Percentiles rank a stretch among this genome's conserved stretches.
Conservation (phyloP, 1,140 invertebrate species). For the Lepidostoma basale region DNA sequence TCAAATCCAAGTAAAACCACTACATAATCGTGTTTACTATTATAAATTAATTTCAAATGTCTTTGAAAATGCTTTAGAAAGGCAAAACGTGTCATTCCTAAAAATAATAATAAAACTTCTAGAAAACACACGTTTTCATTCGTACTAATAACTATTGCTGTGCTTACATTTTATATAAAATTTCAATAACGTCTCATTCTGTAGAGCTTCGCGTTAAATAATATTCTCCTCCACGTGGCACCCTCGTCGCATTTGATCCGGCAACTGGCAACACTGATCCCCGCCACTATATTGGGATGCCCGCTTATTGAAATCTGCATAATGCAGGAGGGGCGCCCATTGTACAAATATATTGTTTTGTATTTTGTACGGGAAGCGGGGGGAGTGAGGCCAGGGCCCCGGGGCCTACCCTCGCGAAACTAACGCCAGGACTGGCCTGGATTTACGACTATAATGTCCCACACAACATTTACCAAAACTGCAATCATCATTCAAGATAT, state of each 20-base stretch:
- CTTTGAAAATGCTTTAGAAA: no score
- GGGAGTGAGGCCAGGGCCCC: slow-evolving; percentile 28
- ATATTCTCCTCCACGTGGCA: background rate
- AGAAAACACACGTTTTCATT: no score
- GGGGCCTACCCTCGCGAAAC: slow-evolving; percentile 5
- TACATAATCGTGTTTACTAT: no score
- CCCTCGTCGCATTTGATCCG: slow-evolving; percentile 13
- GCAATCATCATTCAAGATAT: slow-evolving; percentile 20
- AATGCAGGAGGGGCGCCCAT: slow-evolving; percentile 35
- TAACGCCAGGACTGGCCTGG: background rate
- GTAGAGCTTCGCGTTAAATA: slow-evolving; percentile 15
- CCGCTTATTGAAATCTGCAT: slow-evolving; percentile 38
- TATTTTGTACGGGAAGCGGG: slow-evolving; percentile 42
- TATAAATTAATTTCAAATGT: no score
- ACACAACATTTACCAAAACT: slow-evolving; percentile 24
- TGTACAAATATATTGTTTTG: slow-evolving; percentile 44
- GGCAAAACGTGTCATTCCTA: no score
- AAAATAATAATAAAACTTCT: no score
- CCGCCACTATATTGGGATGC: slow-evolving; percentile 27
- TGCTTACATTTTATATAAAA: no score
- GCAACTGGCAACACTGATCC: slow-evolving; percentile 26
- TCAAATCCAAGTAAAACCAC: no score
- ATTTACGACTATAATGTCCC: slow-evolving; percentile 22
- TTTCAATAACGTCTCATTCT: no score
- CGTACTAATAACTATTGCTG: no score